phyloP scores from a whole-genome alignment of 2,797 vertebrate species.

The Esox masquinongy region DNA sequence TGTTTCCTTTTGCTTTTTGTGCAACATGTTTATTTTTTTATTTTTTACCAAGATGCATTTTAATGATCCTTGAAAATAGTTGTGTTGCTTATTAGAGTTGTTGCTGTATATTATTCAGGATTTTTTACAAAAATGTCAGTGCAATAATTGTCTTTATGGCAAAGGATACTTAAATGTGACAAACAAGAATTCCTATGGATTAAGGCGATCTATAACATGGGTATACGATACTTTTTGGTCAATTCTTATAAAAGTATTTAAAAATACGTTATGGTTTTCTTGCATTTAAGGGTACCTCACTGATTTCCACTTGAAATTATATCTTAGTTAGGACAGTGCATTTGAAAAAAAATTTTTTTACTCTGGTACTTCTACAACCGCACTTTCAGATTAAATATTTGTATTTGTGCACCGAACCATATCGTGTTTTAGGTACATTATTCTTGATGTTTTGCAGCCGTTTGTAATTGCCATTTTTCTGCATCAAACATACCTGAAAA shows the following conservation, averaged over 20 bases:
- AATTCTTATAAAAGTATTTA: background rate
- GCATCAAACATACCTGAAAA: conserved; percentile 2
- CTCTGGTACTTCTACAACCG: conserved; percentile 40
- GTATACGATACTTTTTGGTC: conserved; percentile 28
- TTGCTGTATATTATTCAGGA: conserved; percentile 36
- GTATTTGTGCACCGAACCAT: conserved; percentile 16
- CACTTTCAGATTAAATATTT: conserved; percentile 41
- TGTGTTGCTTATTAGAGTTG: conserved; percentile 23
- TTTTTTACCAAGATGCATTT: conserved; percentile 39
- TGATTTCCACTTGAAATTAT: conserved; percentile 3
- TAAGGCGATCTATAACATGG: background rate
- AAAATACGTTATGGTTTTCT: background rate
- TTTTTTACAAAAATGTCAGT: conserved; percentile 31
- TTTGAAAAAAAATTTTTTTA: conserved; percentile 43
- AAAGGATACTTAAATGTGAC: conserved; percentile 47
- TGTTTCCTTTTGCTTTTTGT: conserved; percentile 26
- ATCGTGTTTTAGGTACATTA: background rate
- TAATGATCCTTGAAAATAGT: conserved; percentile 30
- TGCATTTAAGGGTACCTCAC: background rate
- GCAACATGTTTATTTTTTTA: background rate
- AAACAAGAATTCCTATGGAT: conserved; percentile 16
- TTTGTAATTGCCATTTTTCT: background rate
- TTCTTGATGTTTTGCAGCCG: background rate
- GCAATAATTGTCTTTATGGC: conserved; percentile 52
- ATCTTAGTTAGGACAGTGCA: background rate